A percentile compares a stretch with the other conserved stretches of the same genome.
Evolutionary conservation across 1,140 invertebrate species (phyloP).

Genomic region (Panulirus ornatus): DNA sequence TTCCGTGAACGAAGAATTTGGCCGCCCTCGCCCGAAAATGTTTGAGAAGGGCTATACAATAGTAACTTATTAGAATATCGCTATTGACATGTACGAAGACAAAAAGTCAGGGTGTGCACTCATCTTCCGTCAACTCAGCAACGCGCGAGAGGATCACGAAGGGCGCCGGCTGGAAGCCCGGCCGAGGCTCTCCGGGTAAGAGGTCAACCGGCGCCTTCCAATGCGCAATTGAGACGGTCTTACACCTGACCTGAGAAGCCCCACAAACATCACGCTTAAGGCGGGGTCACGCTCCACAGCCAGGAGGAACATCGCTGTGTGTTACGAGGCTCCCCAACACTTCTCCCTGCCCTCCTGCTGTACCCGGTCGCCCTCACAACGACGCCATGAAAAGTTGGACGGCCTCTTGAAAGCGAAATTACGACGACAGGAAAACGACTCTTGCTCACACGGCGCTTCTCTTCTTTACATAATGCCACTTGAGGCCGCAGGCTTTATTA

Average conservation of each 20-base stretch:
- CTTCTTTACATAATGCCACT: conserved; percentile 54
- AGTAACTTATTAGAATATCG: conserved; percentile 72
- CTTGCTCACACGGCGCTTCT: conserved; percentile 39
- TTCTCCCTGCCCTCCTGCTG: background rate
- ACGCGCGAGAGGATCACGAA: background rate
- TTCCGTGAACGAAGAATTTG: conserved; percentile 32
- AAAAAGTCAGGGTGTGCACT: conserved; percentile 62
- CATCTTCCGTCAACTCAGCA: conserved; percentile 59
- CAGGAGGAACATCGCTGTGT: background rate
- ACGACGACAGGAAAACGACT: conserved; percentile 59
- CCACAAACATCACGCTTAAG: conserved; percentile 46
- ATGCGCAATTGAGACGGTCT: conserved; percentile 62
- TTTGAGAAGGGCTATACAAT: conserved; percentile 48
- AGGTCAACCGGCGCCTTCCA: conserved; percentile 55
- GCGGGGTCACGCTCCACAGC: conserved; percentile 16
- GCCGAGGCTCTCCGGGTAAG: background rate
- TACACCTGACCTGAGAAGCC: conserved; percentile 54
- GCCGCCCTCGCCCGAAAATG: conserved; percentile 18
- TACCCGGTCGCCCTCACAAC: conserved; percentile 6
- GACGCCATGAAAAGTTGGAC: conserved; percentile 54
- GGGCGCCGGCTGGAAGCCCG: background rate
- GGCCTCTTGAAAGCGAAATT: conserved; percentile 55
- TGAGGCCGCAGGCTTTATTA: conserved; percentile 43
- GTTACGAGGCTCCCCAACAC: background rate
- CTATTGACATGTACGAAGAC: conserved; percentile 69